Evolutionary conservation across 2,113 vertebrate species (phyloP), one percentile per base, ranked within the genome.

Genomic region (Scortum barcoo): DNA sequence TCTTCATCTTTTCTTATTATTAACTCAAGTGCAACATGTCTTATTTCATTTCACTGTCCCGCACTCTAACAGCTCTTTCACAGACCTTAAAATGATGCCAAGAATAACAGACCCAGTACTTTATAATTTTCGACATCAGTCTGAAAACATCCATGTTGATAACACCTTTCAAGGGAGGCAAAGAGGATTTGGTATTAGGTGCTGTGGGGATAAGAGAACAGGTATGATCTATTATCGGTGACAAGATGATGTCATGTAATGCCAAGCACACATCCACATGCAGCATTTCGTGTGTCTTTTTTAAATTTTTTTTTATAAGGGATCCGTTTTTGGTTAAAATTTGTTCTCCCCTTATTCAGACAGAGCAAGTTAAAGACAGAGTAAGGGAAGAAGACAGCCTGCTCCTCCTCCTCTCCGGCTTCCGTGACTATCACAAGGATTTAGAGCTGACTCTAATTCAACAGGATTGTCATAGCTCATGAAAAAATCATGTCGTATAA

Each of bases 401-500:
- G 73, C 88, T 90, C 89, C 85, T 92, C 83, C 76, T 83, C 50
- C 84, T 88, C 67, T 77, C 78, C 73, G 53, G 86, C 87, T 93
- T 97, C 90, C 93, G 95, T 98, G 97, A 97, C 97, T 96, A 94
- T 93, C 96, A 94, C 94, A 92, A 94, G 92, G 91, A 93, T 95
- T 92, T 93, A 57, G 94, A 89, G 91, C 95, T 97, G 97, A 98
- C 86, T 94, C 91, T 98, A 97, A 98, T 97, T 95, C 93, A 89
- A 95, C 91, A 95, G 93, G 97, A 97, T 97, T 98, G 95, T 95
- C 95, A 93, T 90, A 95, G 94, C 95, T 98, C 97, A 98, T 98
- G 96, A 97, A 98, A 98, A 96, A 98, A 98, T 97, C 96, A 98
- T 98, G 96, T 95, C 94, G 94, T 96, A 96, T 97, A 94, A 98